These are phyloP conservation scores for Speoplatyrhinus poulsoni DNA, from an alignment of 2,113 vertebrate species.

Conservation along the genomic window DNA sequence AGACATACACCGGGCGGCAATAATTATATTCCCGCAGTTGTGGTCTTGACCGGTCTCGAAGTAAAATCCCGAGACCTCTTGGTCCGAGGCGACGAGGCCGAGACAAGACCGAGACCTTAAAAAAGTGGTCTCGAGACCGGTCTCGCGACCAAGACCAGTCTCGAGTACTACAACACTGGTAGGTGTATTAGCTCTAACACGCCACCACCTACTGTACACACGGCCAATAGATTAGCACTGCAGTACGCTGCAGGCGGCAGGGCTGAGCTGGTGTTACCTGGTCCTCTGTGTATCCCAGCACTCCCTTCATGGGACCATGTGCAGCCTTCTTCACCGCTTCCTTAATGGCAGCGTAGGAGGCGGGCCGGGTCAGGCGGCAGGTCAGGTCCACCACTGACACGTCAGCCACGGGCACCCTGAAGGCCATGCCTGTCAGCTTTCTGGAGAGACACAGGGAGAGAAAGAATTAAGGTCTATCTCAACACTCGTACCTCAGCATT, in stretches of 20 bases:
- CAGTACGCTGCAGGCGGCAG: not conserved
- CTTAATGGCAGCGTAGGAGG: conserved; percentile 80
- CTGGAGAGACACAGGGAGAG: conserved; percentile 46
- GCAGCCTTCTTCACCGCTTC: conserved; percentile 82
- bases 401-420: conserved; percentile 85
- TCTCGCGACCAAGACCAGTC: too few relatives aligned
- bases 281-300: conserved; percentile 88
- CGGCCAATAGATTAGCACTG: not conserved
- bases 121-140: too few relatives aligned
- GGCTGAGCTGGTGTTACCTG: conserved; percentile 44
- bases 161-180: too few relatives aligned
- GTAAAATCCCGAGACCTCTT: too few relatives aligned
- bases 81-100: too few relatives aligned
- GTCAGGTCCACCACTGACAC: conserved; percentile 91
- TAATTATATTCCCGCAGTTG: too few relatives aligned
- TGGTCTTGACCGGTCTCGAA: too few relatives aligned
- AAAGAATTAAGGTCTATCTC: not conserved
- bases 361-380: conserved; percentile 80
- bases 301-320: conserved; percentile 81
- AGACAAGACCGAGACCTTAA: too few relatives aligned
- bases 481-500: not conserved
- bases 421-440: conserved; percentile 90
- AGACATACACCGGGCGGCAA: too few relatives aligned
- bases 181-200: too few relatives aligned
- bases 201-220: too few relatives aligned